phyloP scores from a whole-genome alignment of 2,888 invertebrate genomes.

The Argyra leucocephala region DNA sequence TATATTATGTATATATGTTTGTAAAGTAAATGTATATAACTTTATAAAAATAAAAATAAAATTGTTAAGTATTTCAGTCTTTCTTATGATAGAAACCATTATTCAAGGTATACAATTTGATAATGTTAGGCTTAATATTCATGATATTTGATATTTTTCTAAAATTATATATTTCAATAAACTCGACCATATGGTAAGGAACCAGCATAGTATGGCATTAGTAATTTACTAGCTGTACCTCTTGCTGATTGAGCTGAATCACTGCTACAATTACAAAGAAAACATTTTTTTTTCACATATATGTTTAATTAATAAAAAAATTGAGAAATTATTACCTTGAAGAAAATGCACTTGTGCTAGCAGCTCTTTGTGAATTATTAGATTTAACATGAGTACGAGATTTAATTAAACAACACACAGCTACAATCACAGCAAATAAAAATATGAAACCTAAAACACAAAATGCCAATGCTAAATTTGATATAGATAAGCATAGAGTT shows the following conservation, averaged over 20 bases:
- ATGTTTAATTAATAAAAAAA: background rate
- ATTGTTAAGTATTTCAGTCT: background rate
- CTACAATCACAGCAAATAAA: slow-evolving; percentile 59
- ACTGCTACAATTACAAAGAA: slow-evolving; percentile 30
- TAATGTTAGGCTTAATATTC: too few species aligned
- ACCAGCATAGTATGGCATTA: slow-evolving; percentile 40
- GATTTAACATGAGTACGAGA: slow-evolving; percentile 43
- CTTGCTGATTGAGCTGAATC: slow-evolving; percentile 41
- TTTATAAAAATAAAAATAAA: background rate
- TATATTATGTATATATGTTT: too few species aligned
- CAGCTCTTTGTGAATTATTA: slow-evolving; percentile 21
- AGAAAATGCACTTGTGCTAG: slow-evolving; percentile 24
- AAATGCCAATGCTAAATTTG: slow-evolving; percentile 66
- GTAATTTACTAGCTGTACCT: slow-evolving; percentile 36
- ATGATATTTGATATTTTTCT: slow-evolving; percentile 17
- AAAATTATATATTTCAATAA: slow-evolving; percentile 30
- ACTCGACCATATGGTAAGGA: slow-evolving; percentile 41
- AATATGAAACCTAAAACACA: slow-evolving; percentile 63
- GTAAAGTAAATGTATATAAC: too few species aligned
- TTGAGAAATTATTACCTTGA: slow-evolving; percentile 23
- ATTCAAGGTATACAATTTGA: background rate
- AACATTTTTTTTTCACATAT: background rate
- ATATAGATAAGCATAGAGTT: slow-evolving; percentile 61
- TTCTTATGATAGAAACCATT: background rate
- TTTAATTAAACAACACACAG: slow-evolving; percentile 56